Evolutionary conservation across 2,797 vertebrate genomes (phyloP).

Genomic region (Sebastes hubbsi): DNA sequence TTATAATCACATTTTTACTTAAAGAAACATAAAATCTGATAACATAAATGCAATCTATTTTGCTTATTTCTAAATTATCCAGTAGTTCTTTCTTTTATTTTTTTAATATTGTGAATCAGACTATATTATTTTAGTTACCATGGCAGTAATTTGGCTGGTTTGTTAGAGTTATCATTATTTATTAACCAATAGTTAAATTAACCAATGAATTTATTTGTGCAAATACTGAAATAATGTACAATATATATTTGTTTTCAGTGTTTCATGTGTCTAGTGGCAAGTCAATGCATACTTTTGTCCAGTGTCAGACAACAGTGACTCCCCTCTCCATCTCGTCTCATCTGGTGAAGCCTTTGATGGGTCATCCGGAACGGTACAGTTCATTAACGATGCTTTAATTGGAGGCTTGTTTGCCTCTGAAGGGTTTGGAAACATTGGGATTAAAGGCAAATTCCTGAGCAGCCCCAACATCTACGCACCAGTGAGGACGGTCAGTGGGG

Average conservation of each 20-base stretch:
- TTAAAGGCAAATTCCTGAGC: constrained; percentile 53
- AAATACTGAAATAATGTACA: neutral
- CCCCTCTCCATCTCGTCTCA: neutral
- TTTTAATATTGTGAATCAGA: neutral
- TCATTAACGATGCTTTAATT: constrained; percentile 56
- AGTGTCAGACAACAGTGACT: constrained; percentile 8
- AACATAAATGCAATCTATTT: neutral
- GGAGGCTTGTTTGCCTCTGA: constrained; percentile 47
- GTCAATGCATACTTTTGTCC: constrained; percentile 12
- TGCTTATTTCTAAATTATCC: neutral
- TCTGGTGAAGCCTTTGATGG: constrained; percentile 22
- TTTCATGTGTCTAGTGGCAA: neutral
- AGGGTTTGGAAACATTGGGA: constrained; percentile 48
- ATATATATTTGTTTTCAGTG: neutral
- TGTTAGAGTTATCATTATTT: neutral
- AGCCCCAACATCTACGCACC: constrained; percentile 26
- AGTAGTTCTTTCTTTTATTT: neutral
- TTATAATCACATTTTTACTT: neutral
- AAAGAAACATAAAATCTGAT: neutral
- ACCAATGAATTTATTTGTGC: neutral
- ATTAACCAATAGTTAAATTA: too few relatives aligned
- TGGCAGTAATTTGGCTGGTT: neutral
- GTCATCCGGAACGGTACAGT: constrained; percentile 34
- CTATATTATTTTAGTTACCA: neutral
- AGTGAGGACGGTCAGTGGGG: constrained; percentile 7